Base-by-base conservation (phyloP, 1,140 invertebrate species). In the Limonius californicus region DNA sequence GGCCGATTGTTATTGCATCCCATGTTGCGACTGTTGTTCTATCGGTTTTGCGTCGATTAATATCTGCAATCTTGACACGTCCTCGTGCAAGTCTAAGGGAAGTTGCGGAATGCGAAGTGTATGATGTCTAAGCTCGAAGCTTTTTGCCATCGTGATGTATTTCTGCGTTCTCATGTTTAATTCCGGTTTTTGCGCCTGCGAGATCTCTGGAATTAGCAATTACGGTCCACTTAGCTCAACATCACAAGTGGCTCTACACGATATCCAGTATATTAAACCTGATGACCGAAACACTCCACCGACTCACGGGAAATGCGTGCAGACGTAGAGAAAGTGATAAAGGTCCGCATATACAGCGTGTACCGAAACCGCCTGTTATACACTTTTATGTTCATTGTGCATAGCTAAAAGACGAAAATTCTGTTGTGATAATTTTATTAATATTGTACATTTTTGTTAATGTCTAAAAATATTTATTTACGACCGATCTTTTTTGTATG, bases 111-210 rank as follows among this genome's bases (percentile, higher is more conserved):
- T 39, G 35, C 35, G 35, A 39, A 39, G n/a, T 39, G 35, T 39
- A 39, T 14, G 35, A 12, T 39, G 8, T 39, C 8, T 39, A 27
- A 39, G 35, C 35, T 12, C 11, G 35, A 39, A 7, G 35, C 35
- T 39, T 39, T 39, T 39, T 39, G 35, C 35, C n/a, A 14, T 39
- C 35, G n/a, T 39, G 35, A 39, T 39, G 35, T 39, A 39, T 39
- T 39, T 39, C 35, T 39, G n/a, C 35, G n/a, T 39, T 39, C 35
- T 39, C 35, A 39, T 39, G 35, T 39, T 39, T 39, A 39, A 39
- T 39, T 39, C 35, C 35, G 35, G 35, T 39, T 39, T 39, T 39
- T 39, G 35, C n/a, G 8, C 11, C 8, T 39, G n/a, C 11, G n/a
- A 39, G 35, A 12, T 14, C 8, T 39, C 8, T 39, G 35, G 35